A percentile compares a stretch with the other conserved stretches of the same genome.
phyloP scores from a whole-genome alignment of 2,113 vertebrate species.

The Notarius lentiginosus region DNA sequence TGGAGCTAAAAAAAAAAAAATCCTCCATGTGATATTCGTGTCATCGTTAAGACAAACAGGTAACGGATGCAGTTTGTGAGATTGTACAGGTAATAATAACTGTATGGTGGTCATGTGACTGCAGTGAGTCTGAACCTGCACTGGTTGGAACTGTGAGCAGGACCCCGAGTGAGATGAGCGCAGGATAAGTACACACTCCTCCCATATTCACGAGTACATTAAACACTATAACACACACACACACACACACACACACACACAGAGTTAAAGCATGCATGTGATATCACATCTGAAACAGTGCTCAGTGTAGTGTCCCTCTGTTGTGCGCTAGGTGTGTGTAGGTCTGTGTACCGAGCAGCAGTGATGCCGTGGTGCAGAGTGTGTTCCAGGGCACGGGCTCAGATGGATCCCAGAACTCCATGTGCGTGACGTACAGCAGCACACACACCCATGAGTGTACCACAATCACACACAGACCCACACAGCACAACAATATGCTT shows the following conservation, averaged over 20 bases:
- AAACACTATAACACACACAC: slow-evolving; percentile 48
- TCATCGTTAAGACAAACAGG: background rate
- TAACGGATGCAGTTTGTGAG: background rate
- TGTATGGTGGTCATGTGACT: background rate
- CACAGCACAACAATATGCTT: slow-evolving; percentile 52
- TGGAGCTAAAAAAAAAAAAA: background rate
- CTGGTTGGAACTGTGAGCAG: slow-evolving; percentile 60
- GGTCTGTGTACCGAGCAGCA: slow-evolving; percentile 50
- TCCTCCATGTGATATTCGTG: background rate
- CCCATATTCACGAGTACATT: slow-evolving; percentile 57
- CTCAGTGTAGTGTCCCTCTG: background rate
- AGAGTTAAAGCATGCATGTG: background rate
- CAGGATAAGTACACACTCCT: slow-evolving; percentile 51
- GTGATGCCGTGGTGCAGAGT: slow-evolving; percentile 51
- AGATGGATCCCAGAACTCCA: slow-evolving; percentile 58
- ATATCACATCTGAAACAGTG: background rate
- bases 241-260: background rate
- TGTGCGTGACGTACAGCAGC: slow-evolving; percentile 55
- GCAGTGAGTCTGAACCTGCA: slow-evolving; percentile 44
- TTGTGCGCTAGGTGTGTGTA: background rate
- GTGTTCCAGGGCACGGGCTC: slow-evolving; percentile 53
- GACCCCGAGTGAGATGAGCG: slow-evolving; percentile 56
- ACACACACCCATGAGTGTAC: slow-evolving; percentile 60
- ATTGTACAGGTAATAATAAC: background rate
- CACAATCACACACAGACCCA: slow-evolving; percentile 50